Base-by-base conservation (phyloP, 2,888 invertebrate species). In the Philaethria dido region DNA sequence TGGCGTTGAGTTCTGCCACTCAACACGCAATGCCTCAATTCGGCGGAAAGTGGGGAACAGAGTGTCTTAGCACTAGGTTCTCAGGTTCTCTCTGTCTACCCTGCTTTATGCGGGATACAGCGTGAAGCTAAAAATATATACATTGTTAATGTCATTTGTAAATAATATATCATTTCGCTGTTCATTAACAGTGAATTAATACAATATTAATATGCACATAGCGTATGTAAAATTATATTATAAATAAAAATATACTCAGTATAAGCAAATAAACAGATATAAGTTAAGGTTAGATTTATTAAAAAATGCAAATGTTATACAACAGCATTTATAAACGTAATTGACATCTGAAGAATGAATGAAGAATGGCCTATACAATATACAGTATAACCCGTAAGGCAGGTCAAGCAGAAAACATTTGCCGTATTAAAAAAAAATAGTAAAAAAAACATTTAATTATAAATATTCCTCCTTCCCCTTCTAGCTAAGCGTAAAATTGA, bases 381-480 rank as follows among this genome's bases (percentile, higher is more conserved):
- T 16, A 52, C 25, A 16, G 36, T n/a, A 42, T 11, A 39, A n/a
- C 22, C 39, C 39, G 42, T 57, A 16, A 42, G n/a, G 22, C 57
- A 57, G 42, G 57, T 57, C 57, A 42, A 57, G 42, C 16, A 57
- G 42, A 39, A 57, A 57, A n/a, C 42, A 25, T 42, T 22, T 42
- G 25, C 22, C 42, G 22, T 57, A 42, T 39, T 22, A 57, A 39
- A 57, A 39, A 57, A 55, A 57, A 57, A 33, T 39, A 11, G 29
- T 16, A 52, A 33, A 52, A 18, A 50, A 57, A 14, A n/a, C 20
- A 42, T 57, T 42, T 57, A 42, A 57, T 57, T 57, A 57, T 57
- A 57, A 57, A 57, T 54, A 54, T 22, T 55, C 14, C 54, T 55
- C 36, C 57, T 57, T 57, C 57, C 57, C 57, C 57, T 42, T 42